These are phyloP conservation scores for Rafetus swinhoei DNA, from an alignment of 2,113 vertebrate genomes.

Conservation along the genomic window DNA sequence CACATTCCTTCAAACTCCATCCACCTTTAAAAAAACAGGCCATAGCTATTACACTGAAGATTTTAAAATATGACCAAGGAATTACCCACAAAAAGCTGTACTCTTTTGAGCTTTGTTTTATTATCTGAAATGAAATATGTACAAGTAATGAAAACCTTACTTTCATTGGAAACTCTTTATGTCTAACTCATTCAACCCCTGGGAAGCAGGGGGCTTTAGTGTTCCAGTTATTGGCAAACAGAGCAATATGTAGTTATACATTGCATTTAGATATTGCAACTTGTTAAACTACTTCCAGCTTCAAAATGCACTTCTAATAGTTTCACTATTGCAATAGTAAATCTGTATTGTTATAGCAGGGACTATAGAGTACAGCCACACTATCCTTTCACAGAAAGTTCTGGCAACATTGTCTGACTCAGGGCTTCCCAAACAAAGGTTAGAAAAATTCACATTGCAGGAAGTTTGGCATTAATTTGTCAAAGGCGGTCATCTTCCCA, in stretches of 20 bases:
- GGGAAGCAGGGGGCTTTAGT: conserved; percentile 49
- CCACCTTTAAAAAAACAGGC: conserved; percentile 20
- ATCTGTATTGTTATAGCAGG: not conserved
- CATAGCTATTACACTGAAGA: conserved; percentile 37
- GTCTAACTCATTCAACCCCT: conserved; percentile 28
- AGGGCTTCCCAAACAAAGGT: not conserved
- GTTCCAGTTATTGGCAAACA: conserved; percentile 52
- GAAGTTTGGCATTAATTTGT: not conserved
- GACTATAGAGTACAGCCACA: not conserved
- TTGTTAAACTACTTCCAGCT: not conserved
- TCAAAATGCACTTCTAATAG: conserved; percentile 42
- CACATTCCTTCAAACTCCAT: conserved; percentile 16
- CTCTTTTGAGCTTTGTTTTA: conserved; percentile 49
- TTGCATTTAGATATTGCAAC: conserved; percentile 28
- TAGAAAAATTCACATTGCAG: not conserved
- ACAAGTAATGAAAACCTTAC: conserved; percentile 34
- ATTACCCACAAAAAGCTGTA: not conserved
- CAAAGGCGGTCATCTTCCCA: not conserved
- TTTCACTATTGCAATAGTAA: conserved; percentile 17
- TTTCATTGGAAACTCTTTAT: conserved; percentile 35
- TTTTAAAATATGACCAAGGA: conserved; percentile 24
- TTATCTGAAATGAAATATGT: conserved; percentile 64
- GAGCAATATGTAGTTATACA: not conserved
- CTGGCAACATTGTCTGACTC: not conserved
- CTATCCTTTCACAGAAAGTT: not conserved